These are phyloP conservation scores for Keiferia lycopersicella DNA, from an alignment of 2,888 invertebrate genomes.

Conservation along the genomic window DNA sequence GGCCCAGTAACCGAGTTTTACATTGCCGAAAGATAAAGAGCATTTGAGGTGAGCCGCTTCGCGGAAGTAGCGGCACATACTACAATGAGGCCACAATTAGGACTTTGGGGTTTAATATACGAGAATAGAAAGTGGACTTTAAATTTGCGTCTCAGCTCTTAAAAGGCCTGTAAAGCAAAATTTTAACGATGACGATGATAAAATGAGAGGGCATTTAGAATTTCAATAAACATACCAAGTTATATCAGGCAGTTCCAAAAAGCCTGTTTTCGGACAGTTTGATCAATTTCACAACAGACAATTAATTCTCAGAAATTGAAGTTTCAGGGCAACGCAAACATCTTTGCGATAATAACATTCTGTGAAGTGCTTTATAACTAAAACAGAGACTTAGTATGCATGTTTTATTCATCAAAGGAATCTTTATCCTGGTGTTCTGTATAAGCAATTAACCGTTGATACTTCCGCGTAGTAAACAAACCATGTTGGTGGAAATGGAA, in stretches of 20 bases:
- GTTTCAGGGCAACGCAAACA: neutral
- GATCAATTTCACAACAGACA: no score
- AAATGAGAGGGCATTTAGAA: no score
- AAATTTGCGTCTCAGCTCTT: no score
- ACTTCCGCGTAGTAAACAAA: constrained; percentile 13
- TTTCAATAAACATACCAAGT: no score
- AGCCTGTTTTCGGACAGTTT: no score
- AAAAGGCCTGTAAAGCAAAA: no score
- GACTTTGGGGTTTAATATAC: neutral
- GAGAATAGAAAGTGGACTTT: neutral
- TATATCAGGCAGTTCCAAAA: no score
- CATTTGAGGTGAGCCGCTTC: constrained; percentile 51
- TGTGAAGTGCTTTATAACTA: constrained; percentile 8
- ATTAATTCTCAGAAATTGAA: no score
- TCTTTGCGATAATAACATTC: neutral
- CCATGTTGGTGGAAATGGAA: constrained; percentile 6
- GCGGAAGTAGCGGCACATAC: constrained; percentile 56
- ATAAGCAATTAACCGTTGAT: constrained; percentile 14
- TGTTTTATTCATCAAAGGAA: constrained; percentile 12
- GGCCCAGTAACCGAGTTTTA: constrained; percentile 53
- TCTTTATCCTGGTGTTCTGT: constrained; percentile 16
- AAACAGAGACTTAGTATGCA: constrained; percentile 28
- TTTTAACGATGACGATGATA: no score
- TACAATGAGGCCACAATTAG: constrained; percentile 30
- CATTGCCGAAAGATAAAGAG: constrained; percentile 50